These are phyloP conservation scores for Diarsia brunnea DNA, from an alignment of 2,888 invertebrate genomes.

Conservation along the genomic window DNA sequence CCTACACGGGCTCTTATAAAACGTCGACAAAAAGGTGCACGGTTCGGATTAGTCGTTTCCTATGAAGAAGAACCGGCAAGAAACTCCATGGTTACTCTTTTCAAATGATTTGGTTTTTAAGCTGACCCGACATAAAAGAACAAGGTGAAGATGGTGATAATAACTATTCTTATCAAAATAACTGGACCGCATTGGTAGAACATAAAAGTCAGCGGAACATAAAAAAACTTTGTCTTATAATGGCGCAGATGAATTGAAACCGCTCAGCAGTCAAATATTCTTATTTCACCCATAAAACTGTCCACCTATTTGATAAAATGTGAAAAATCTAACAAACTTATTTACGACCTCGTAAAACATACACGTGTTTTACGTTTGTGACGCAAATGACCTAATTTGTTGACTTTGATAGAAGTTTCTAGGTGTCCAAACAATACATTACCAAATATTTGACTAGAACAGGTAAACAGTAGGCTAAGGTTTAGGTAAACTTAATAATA, in stretches of 20 bases:
- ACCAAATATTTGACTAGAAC: slow-evolving; percentile 38
- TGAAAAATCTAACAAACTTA: not conserved
- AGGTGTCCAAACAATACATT: slow-evolving; percentile 23
- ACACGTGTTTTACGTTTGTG: not conserved
- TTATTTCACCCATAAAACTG: not conserved
- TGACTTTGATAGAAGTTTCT: slow-evolving; percentile 15
- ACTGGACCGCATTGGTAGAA: too few species aligned
- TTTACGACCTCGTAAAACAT: not conserved
- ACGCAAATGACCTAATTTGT: not conserved
- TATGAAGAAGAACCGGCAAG: too few species aligned
- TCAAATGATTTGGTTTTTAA: too few species aligned
- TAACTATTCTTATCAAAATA: too few species aligned
- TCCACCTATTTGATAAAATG: not conserved
- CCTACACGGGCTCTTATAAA: too few species aligned
- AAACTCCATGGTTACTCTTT: too few species aligned
- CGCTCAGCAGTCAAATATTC: not conserved
- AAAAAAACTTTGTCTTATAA: too few species aligned
- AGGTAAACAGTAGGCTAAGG: not conserved
- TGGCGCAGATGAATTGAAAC: too few species aligned
- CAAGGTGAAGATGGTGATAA: not conserved
- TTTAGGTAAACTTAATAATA: slow-evolving; percentile 4
- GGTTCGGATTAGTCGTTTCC: too few species aligned
- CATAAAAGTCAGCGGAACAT: too few species aligned
- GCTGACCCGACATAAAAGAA: not conserved
- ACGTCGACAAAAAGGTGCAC: too few species aligned